Conservation (phyloP, 2,797 vertebrate species). For the Chloroceryle inda region DNA sequence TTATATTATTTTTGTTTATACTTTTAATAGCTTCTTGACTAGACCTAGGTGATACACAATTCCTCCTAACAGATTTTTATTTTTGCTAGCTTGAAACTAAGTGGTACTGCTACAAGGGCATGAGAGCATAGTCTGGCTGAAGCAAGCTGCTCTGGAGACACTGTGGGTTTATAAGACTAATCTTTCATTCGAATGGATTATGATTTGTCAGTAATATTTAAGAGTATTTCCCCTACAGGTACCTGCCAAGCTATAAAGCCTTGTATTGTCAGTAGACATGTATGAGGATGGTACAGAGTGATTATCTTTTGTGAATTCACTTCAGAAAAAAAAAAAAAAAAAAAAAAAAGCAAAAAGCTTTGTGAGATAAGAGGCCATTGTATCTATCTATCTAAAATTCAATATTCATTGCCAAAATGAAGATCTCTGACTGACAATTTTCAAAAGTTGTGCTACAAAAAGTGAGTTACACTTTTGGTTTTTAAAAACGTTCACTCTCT, state of each 20-base stretch:
- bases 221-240: neutral
- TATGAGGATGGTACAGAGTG: neutral
- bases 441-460: neutral
- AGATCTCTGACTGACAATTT: neutral
- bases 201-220: neutral
- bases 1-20: neutral
- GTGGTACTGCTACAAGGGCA: neutral
- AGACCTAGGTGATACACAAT: neutral
- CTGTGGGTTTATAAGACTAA: constrained; percentile 16
- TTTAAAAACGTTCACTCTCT: neutral
- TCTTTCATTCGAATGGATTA: neutral
- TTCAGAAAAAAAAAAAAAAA: neutral
- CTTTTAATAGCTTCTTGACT: constrained; percentile 1
- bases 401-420: neutral
- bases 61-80: neutral
- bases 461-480: neutral
- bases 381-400: neutral
- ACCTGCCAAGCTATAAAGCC: neutral
- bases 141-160: neutral
- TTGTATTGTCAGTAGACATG: neutral
- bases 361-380: neutral
- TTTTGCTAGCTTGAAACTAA: neutral
- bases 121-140: constrained; percentile 11
- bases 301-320: neutral
- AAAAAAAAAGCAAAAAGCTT: neutral